Conservation (phyloP, 2,797 vertebrate genomes). For the Tauraco hartlaubi region DNA sequence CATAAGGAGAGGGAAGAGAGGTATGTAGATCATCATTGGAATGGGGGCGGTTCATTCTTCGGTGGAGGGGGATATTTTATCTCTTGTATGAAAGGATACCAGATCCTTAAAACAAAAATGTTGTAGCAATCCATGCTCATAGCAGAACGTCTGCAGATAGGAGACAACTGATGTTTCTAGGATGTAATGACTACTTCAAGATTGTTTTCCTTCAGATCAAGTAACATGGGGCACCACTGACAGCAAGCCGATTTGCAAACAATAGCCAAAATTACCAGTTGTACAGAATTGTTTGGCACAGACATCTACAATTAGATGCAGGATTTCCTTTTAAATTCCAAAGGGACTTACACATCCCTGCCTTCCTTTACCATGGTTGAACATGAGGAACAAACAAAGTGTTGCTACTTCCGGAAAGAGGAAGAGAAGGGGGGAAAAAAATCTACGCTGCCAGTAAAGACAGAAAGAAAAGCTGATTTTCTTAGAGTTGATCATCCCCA, state of each 20-base stretch:
- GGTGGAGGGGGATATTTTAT: not conserved
- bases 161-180: not conserved
- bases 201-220: slow-evolving; percentile 3
- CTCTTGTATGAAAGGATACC: not conserved
- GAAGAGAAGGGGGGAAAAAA: not conserved
- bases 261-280: slow-evolving; percentile 22
- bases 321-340: slow-evolving; percentile 70
- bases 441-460: not conserved
- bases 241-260: slow-evolving; percentile 21
- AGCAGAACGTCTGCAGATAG: not conserved
- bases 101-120: not conserved
- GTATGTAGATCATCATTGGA: not conserved
- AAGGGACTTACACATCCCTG: slow-evolving; percentile 54
- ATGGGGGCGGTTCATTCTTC: not conserved
- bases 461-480: slow-evolving; percentile 1
- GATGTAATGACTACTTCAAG: not conserved
- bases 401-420: slow-evolving; percentile 43
- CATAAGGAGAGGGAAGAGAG: not conserved
- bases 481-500: not conserved
- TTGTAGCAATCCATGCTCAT: not conserved
- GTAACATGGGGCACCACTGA: not conserved
- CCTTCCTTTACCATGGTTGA: slow-evolving; percentile 31
- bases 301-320: slow-evolving; percentile 44
- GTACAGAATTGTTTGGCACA: slow-evolving; percentile 22
- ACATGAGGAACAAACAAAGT: slow-evolving; percentile 58